Base-by-base conservation (phyloP, 2,888 invertebrate genomes). In the Elmis aenea region DNA sequence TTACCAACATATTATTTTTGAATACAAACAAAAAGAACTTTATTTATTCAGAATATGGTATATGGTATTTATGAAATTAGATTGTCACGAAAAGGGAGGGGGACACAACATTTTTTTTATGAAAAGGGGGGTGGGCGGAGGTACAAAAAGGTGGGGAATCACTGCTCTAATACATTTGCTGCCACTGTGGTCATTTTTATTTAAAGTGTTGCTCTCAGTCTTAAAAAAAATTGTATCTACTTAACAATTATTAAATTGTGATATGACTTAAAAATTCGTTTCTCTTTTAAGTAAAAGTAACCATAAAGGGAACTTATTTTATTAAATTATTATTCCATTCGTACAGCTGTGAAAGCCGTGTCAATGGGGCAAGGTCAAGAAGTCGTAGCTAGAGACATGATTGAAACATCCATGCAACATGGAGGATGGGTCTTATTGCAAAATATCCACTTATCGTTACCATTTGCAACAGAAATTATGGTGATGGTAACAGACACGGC, bases 311-410 rank as follows among this genome's bases (percentile, higher is more conserved):
- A 27, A 13, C 14, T 11, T 25, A 8, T 12, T 2, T 3, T 25
- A 8, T n/a, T n/a, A n/a, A n/a, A n/a, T n/a, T n/a, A n/a, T n/a
- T n/a, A n/a, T n/a, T n/a, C n/a, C n/a, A n/a, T n/a, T n/a, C n/a
- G n/a, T n/a, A n/a, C n/a, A 88, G 87, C 74, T 38, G 62, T 89
- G 8, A 83, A 85, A 61, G 81, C 88, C 1, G 91, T 96, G 3
- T 96, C 95, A 3, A 95, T 96, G 95, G 96, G 96, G 2, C 96
- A 96, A 75, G 96, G 95, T 0, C 95, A 96, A 71, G 96, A 85
- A 61, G 70, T 67, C 4, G 67, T 68, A 3, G 68, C 68, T 1
- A 58, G 57, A 38, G 69, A 68, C 26, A 64, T 68, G 64, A 66
- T 68, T 28, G 66, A 67, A 43, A 50, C 48, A 3, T 61, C 66